phyloP scores from a whole-genome alignment of 2,797 vertebrate species.

The Sparus aurata region DNA sequence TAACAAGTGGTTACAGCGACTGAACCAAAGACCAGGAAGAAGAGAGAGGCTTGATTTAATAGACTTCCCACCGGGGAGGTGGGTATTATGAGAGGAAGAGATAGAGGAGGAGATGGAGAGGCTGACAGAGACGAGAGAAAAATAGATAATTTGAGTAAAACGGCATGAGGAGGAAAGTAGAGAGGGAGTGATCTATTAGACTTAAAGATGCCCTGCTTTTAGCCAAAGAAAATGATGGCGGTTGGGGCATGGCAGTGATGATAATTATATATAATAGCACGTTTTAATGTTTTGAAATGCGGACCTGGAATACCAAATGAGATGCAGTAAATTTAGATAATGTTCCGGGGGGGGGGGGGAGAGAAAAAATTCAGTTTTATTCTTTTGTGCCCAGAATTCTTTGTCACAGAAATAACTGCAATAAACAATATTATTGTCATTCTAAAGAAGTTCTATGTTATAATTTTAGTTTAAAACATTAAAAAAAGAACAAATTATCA shows the following conservation, averaged over 20 bases:
- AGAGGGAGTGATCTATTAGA: slow-evolving; percentile 3
- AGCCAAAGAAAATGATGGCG: slow-evolving; percentile 17
- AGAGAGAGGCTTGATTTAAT: slow-evolving; percentile 49
- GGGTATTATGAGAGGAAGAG: slow-evolving; percentile 29
- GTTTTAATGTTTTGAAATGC: slow-evolving; percentile 32
- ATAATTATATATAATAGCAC: slow-evolving; percentile 46
- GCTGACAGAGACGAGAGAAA: slow-evolving; percentile 23
- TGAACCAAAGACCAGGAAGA: slow-evolving; percentile 40
- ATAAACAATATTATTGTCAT: too few species aligned
- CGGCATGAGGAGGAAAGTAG: slow-evolving; percentile 7
- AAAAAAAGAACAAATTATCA: too few species aligned
- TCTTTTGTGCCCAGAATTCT: neutral
- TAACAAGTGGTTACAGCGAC: slow-evolving; percentile 42
- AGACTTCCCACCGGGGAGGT: slow-evolving; percentile 26
- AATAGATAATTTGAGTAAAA: slow-evolving; percentile 36
- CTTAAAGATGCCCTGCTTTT: slow-evolving; percentile 22
- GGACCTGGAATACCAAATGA: slow-evolving; percentile 32
- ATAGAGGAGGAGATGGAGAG: slow-evolving; percentile 27
- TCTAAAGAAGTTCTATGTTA: too few species aligned
- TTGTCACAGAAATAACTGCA: too few species aligned
- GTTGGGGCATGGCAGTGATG: slow-evolving; percentile 28
- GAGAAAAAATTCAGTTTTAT: neutral
- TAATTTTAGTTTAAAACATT: too few species aligned
- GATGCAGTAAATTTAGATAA: slow-evolving; percentile 15
- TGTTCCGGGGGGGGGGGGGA: neutral